phyloP scores from a whole-genome alignment of 1,140 invertebrate species.

The Acromyrmex charruanus region DNA sequence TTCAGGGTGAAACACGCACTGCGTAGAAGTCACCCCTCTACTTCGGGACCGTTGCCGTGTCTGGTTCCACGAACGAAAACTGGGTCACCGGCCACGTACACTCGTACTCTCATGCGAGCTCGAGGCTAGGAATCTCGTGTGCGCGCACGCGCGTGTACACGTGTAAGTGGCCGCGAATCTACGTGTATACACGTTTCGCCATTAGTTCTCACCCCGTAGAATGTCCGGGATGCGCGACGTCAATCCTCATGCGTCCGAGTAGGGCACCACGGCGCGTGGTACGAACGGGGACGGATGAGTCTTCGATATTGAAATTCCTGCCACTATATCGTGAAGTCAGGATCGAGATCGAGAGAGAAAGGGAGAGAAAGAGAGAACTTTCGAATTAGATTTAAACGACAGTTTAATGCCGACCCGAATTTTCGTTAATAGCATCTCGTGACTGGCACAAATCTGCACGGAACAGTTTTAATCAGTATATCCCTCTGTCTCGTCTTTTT shows the following conservation, averaged over 20 bases:
- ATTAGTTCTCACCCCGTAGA: constrained; percentile 53
- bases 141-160: constrained; percentile 46
- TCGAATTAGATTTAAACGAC: constrained; percentile 50
- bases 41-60: constrained; percentile 66
- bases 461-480: constrained; percentile 58
- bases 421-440: constrained; percentile 57
- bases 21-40: constrained; percentile 74
- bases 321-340: background rate
- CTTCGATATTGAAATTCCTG: constrained; percentile 12
- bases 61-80: constrained; percentile 77
- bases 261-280: constrained; percentile 30
- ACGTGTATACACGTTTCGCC: constrained; percentile 56
- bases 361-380: constrained; percentile 13
- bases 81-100: constrained; percentile 72
- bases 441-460: constrained; percentile 49
- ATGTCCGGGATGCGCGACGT: constrained; percentile 35
- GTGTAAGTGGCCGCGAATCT: constrained; percentile 52
- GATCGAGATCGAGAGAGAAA: constrained; percentile 22
- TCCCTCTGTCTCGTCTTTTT: background rate
- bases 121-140: constrained; percentile 60
- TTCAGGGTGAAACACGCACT: constrained; percentile 73
- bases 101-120: constrained; percentile 66
- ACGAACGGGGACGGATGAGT: constrained; percentile 9
- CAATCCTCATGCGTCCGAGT: constrained; percentile 18
- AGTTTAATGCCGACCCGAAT: constrained; percentile 47